Percentiles rank a stretch among this genome's conserved stretches.
Evolutionary conservation across 2,113 vertebrate genomes (phyloP).

Genomic region (Clarias gariepinus): DNA sequence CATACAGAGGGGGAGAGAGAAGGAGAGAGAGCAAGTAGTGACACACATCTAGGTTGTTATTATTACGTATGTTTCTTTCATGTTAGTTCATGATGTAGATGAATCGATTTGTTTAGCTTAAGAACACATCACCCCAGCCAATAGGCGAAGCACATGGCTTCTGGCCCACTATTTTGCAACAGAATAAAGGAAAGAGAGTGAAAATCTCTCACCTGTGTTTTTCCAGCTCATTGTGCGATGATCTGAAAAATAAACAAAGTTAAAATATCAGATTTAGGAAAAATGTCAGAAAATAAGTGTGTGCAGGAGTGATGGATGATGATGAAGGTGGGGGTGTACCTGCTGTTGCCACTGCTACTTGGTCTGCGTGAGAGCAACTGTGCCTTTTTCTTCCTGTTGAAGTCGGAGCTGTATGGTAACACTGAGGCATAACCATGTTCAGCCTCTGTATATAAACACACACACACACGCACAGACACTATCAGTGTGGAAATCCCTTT

Average conservation of each 20-base stretch:
- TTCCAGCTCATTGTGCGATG: slow-evolving; percentile 97
- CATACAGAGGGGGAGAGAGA: too few species aligned
- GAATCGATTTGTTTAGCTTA: not conserved
- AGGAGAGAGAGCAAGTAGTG: too few species aligned
- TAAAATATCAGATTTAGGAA: not conserved
- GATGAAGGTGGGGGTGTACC: slow-evolving; percentile 69
- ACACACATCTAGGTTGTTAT: not conserved
- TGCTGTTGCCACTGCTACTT: slow-evolving; percentile 92
- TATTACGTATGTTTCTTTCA: not conserved
- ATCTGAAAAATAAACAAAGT: slow-evolving; percentile 75
- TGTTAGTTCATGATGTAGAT: not conserved
- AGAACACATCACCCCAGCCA: not conserved
- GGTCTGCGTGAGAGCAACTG: slow-evolving; percentile 88
- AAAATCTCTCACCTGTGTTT: slow-evolving; percentile 89
- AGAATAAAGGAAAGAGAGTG: not conserved
- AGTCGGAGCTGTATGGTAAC: slow-evolving; percentile 92
- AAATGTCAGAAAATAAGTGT: not conserved
- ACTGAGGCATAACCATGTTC: slow-evolving; percentile 98
- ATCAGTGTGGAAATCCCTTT: not conserved
- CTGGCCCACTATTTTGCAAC: not conserved
- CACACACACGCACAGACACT: not conserved
- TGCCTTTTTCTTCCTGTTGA: slow-evolving; percentile 93
- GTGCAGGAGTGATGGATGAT: not conserved
- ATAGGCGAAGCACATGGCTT: not conserved
- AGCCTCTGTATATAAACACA: slow-evolving; percentile 78